Percentiles rank a stretch among this genome's conserved stretches.
phyloP scores from a whole-genome alignment of 2,797 vertebrate species.

The Sebastes vulpes region DNA sequence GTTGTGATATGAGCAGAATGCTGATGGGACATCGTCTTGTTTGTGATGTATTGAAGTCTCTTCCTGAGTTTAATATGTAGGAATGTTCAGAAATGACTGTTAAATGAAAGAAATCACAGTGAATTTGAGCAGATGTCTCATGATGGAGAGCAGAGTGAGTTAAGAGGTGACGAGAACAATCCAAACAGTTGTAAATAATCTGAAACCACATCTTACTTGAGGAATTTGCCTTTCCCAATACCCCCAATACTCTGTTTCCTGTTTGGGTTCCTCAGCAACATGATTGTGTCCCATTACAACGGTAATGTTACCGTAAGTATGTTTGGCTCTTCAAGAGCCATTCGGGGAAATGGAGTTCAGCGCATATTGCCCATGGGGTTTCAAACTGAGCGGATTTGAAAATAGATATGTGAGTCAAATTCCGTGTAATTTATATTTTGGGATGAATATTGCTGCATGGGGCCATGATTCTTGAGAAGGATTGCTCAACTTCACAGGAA shows the following conservation, averaged over 20 bases:
- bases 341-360: slow-evolving; percentile 28
- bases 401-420: neutral
- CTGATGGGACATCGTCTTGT: neutral
- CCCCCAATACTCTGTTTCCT: slow-evolving; percentile 30
- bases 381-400: neutral
- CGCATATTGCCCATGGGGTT: neutral
- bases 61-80: neutral
- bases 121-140: neutral
- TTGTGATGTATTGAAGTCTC: neutral
- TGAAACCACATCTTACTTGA: slow-evolving; percentile 13
- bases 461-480: neutral
- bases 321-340: slow-evolving; percentile 5
- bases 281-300: slow-evolving; percentile 27
- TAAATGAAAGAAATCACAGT: neutral
- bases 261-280: slow-evolving; percentile 42
- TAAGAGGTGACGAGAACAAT: slow-evolving; percentile 23
- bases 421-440: neutral
- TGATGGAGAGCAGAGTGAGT: slow-evolving; percentile 15
- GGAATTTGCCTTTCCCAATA: slow-evolving; percentile 33
- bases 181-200: slow-evolving; percentile 21
- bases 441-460: neutral
- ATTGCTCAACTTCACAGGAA: neutral
- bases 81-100: neutral
- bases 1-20: neutral
- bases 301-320: slow-evolving; percentile 7